Conservation (phyloP, 2,888 invertebrate species). For the Caenorhabditis sulstoni region DNA sequence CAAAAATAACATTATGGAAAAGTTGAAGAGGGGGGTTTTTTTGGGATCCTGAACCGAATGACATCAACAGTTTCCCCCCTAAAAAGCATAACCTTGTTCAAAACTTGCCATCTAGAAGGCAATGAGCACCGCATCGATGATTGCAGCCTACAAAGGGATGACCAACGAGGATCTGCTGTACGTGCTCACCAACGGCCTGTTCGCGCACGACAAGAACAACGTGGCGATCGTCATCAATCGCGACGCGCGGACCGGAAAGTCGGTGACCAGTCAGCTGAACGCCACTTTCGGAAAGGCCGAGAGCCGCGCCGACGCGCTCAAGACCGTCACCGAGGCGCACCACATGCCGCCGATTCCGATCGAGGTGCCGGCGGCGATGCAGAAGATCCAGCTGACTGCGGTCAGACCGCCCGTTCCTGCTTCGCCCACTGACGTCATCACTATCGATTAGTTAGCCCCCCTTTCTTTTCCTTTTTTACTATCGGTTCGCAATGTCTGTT, state of each 20-base stretch:
- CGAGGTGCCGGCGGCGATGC: not conserved
- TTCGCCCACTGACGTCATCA: no score
- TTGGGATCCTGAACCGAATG: no score
- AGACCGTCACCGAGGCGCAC: slow-evolving; percentile 3
- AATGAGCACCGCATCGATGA: no score
- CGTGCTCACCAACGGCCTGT: slow-evolving; percentile 36
- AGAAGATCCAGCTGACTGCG: not conserved
- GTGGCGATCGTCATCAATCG: slow-evolving; percentile 43
- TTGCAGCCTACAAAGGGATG: slow-evolving; percentile 38
- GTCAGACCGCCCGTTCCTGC: no score
- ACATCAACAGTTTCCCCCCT: no score
- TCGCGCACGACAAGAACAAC: slow-evolving; percentile 32
- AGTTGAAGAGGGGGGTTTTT: no score
- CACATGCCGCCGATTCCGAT: slow-evolving; percentile 14
- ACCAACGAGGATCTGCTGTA: slow-evolving; percentile 34
- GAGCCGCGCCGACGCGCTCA: slow-evolving; percentile 15
- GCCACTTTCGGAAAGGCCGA: slow-evolving; percentile 26
- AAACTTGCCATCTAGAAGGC: no score
- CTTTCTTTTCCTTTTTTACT: no score
- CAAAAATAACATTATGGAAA: no score
- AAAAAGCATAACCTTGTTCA: no score
- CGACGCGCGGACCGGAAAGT: slow-evolving; percentile 23
- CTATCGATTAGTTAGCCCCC: no score
- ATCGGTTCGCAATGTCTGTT: no score
- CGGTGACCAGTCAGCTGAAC: slow-evolving; percentile 25